Evolutionary conservation across 2,888 invertebrate genomes (phyloP), one percentile per base, ranked within the genome.

Genomic region (Fragum sueziense): DNA sequence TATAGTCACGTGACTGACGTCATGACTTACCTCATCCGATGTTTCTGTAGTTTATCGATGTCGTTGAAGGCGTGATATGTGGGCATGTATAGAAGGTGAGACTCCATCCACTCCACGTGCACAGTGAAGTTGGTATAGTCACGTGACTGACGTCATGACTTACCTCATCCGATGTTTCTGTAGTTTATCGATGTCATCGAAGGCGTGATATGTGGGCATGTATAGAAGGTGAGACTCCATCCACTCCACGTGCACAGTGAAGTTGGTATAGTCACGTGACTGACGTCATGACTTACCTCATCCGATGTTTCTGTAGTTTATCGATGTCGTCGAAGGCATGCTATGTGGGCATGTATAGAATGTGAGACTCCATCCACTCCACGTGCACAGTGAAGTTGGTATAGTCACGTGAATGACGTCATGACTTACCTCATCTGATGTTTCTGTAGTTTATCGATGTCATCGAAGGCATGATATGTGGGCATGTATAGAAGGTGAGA

Each of bases 81-180:
- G 80, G 96, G 96, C 93, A 96, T 96, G 93, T 96, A 96, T 76
- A 97, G 95, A 74, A 97, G 94, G 90, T 96, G 96, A 70, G 96
- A 96, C 92, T 97, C 96, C 88, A 96, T 95, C 97, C 97, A 97
- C 91, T 97, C 97, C 69, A 97, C 95, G 86, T 97, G 96, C 33
- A 97, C 95, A 25, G 96, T 95, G 69, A 97, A n/a, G n/a, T n/a
- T n/a, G n/a, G n/a, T n/a, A 11, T 41, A 11, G 9, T 17, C 17
- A 41, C 41, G 17, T 41, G 17, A 41, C 9, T 11, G n/a, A 54
- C 7, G 54, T 54, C 22, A 54, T 54, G 7, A n/a, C 92, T 91
- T 93, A 96, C 96, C 96, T 95, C 97, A 97, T 97, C 92, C n/a
- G n/a, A n/a, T 17, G 41, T 41, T 41, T 17, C 41, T 41, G 9